These are phyloP conservation scores for Sardina pilchardus DNA, from an alignment of 2,113 vertebrate species.

Conservation along the genomic window DNA sequence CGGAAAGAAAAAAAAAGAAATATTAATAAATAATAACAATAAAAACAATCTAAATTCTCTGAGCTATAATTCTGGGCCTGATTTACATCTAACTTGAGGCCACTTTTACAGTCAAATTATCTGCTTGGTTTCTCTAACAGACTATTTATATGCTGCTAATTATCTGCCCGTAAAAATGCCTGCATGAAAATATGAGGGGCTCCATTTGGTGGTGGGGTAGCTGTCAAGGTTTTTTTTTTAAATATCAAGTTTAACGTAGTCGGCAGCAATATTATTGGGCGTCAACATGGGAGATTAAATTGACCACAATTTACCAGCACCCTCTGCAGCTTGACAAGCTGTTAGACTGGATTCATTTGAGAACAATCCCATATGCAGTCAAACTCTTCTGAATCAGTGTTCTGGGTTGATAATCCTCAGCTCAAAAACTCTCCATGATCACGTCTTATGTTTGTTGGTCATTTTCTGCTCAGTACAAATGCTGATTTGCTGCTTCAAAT, in stretches of 20 bases:
- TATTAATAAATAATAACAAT: neutral
- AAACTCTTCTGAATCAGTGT: too few relatives aligned
- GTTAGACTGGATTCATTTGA: too few relatives aligned
- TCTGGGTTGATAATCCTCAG: too few relatives aligned
- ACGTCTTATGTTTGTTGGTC: too few relatives aligned
- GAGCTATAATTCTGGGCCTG: neutral
- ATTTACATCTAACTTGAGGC: conserved; percentile 16
- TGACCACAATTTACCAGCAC: neutral
- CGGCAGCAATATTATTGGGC: neutral
- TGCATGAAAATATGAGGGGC: neutral
- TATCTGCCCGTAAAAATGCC: neutral
- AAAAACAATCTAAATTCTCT: neutral
- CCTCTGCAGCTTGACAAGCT: too few relatives aligned
- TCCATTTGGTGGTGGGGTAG: neutral
- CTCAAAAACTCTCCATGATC: too few relatives aligned
- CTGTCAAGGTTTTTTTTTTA: neutral
- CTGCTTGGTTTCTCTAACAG: neutral
- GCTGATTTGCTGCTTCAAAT: too few relatives aligned
- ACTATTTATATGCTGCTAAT: conserved; percentile 9
- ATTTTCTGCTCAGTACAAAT: too few relatives aligned
- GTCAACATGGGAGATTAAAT: neutral
- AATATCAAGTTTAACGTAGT: neutral
- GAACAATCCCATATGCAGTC: too few relatives aligned
- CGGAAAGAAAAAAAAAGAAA: neutral
- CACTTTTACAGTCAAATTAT: neutral